Evolutionary conservation across 2,113 vertebrate species (phyloP), one percentile per base, ranked within the genome.

Genomic region (Bufo bufo): DNA sequence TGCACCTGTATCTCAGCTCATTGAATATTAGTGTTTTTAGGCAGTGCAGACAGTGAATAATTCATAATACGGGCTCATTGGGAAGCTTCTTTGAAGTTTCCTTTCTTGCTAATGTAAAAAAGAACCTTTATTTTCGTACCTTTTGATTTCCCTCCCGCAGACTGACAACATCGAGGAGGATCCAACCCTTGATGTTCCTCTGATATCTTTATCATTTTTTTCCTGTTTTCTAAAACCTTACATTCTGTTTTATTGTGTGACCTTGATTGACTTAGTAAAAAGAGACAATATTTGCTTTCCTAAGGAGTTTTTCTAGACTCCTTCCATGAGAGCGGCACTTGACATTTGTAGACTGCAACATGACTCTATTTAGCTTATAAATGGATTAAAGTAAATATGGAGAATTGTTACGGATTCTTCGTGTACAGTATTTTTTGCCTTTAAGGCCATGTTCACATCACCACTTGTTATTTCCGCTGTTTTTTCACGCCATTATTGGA

Each of bases 61-160:
- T 80, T 80, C 54, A 80, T 80, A 9, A 16, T 58, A 80, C 20
- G 33, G 77, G n/a, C 50, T 59, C n/a, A 80, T 58, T 81, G 61
- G 56, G 61, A 23, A 10, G 54, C 5, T 33, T 45, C 78, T 81
- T 81, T 81, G 78, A 81, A 59, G 78, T 59, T 75, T 19, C 72
- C 11, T 19, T 75, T 75, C 16, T 75, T 47, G 4, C 17, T 50
- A 19, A 75, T 49, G 19, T 50, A 75, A 75, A 33, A 33, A 16
- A 33, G 47, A 50, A 50, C 6, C 20, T 75, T 50, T 19, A 16
- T 74, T 49, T 74, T 19, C 45, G 3, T 19, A 74, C 71, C 71
- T 74, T 74, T 75, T 75, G 72, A 75, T 75, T 75, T 50, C 47
- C 47, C 45, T 75, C 17, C 17, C 45, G 9, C 16, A 75, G 72